phyloP scores from a whole-genome alignment of 2,888 invertebrate species.

The Heteromurus nitidus region DNA sequence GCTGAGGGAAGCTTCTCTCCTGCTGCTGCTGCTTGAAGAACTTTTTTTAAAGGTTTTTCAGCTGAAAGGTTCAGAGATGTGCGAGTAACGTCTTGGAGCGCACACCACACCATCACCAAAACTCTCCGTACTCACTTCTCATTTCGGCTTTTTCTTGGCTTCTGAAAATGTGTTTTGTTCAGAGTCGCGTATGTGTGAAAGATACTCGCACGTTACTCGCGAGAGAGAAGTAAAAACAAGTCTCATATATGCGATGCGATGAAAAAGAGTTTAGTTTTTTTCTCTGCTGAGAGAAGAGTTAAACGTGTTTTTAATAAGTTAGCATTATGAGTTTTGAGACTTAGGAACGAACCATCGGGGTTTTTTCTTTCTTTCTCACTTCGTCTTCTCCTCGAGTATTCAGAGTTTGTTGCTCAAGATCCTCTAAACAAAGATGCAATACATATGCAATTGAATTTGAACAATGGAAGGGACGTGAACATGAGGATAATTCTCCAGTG shows the following conservation, averaged over 20 bases:
- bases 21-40: not conserved
- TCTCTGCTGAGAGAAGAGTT: not conserved
- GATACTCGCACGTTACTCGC: no score
- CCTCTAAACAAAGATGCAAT: not conserved
- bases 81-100: conserved; percentile 36
- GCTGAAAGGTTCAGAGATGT: not conserved
- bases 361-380: no score
- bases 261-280: no score
- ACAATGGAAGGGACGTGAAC: conserved; percentile 18
- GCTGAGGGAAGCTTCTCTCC: no score
- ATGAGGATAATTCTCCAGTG: conserved; percentile 17
- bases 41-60: no score
- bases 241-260: no score
- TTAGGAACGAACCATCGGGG: not conserved
- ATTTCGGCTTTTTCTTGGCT: no score
- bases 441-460: not conserved
- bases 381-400: not conserved
- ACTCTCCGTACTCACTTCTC: no score
- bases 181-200: no score
- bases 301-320: not conserved
- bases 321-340: not conserved
- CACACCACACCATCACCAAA: no score
- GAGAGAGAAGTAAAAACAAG: no score
- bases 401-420: conserved; percentile 13
- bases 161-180: no score